phyloP scores from a whole-genome alignment of 2,888 invertebrate genomes.

The Mantis religiosa region DNA sequence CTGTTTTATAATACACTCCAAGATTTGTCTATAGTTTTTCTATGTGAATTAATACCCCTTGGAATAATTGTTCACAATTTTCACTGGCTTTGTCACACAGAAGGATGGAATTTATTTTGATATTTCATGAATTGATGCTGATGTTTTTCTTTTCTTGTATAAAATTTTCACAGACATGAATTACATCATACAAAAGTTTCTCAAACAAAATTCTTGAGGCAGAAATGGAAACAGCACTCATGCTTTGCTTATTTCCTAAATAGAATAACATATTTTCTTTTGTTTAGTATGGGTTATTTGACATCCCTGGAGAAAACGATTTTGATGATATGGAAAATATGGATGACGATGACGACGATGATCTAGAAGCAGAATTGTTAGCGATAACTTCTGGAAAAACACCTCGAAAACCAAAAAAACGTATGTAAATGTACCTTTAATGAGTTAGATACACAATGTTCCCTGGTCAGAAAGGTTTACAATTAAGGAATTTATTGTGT shows the following conservation, averaged over 20 bases:
- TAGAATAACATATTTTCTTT: constrained; percentile 6
- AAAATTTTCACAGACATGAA: not conserved
- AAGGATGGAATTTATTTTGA: no score
- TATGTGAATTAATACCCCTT: no score
- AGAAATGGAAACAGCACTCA: no score
- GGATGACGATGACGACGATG: constrained; percentile 64
- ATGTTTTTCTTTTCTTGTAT: not conserved
- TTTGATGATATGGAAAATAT: constrained; percentile 52
- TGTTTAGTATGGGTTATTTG: constrained; percentile 69
- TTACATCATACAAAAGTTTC: not conserved
- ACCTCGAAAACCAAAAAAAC: constrained; percentile 26
- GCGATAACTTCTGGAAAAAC: constrained; percentile 56
- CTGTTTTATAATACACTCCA: no score
- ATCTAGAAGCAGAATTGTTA: constrained; percentile 82
- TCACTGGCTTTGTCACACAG: no score
- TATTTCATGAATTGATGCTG: no score
- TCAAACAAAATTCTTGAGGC: not conserved
- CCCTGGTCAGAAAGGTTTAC: not conserved
- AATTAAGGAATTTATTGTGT: not conserved
- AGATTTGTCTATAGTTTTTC: no score
- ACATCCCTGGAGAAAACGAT: constrained; percentile 57
- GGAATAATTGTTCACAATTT: no score
- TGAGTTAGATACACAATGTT: not conserved
- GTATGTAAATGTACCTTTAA: not conserved
- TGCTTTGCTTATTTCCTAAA: not conserved